phyloP scores from a whole-genome alignment of 2,797 vertebrate genomes.

The Sorex maritimensis region DNA sequence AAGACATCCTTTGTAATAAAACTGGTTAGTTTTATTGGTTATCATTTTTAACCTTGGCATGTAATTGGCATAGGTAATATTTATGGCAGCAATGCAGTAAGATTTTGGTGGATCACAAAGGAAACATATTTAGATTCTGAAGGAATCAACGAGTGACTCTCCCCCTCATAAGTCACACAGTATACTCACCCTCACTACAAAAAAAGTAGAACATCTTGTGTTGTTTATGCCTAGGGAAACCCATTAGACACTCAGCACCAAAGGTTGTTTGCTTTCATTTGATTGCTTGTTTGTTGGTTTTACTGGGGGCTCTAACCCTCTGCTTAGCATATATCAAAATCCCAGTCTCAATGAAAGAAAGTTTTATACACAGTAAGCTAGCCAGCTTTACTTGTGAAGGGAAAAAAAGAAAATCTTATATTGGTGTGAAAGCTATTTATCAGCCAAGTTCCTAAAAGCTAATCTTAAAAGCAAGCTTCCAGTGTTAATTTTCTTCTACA shows the following conservation, averaged over 20 bases:
- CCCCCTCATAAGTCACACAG: not conserved
- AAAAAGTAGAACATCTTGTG: not conserved
- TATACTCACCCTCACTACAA: not conserved
- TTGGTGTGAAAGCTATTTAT: not conserved
- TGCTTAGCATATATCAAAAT: not conserved
- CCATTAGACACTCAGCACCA: not conserved
- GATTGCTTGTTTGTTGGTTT: not conserved
- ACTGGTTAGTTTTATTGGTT: not conserved
- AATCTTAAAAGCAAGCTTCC: not conserved
- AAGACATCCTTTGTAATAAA: not conserved
- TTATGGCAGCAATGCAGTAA: not conserved
- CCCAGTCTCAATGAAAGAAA: not conserved
- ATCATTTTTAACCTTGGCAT: not conserved
- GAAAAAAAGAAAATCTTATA: constrained; percentile 37
- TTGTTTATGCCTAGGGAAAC: not conserved
- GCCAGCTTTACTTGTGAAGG: not conserved
- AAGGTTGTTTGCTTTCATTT: not conserved
- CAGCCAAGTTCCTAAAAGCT: constrained; percentile 28
- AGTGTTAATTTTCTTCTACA: not conserved
- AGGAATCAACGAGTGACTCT: not conserved
- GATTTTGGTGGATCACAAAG: not conserved
- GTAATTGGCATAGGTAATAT: not conserved
- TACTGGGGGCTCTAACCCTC: not conserved
- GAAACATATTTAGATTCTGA: not conserved
- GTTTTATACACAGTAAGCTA: not conserved